Evolutionary conservation across 2,113 vertebrate genomes (phyloP), one percentile per base, ranked within the genome.

Genomic region (Neotoma lepida): DNA sequence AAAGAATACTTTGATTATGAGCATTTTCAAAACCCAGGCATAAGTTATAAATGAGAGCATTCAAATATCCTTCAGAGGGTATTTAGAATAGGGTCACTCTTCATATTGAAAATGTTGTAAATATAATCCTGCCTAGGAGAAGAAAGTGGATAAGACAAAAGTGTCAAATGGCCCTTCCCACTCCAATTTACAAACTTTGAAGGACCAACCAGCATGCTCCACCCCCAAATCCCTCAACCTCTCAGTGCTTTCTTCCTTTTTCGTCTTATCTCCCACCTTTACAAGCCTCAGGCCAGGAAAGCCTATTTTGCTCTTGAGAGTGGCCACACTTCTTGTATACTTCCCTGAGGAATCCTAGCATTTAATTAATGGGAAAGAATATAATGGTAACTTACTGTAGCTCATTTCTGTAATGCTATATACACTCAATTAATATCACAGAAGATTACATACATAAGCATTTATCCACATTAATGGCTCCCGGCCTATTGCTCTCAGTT

Each of bases 31-130:
- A 96, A 96, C 86, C 87, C 71, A 78, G 80, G 54, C 80, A 58
- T 54, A 86, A 88, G 84, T 97, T 97, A 93, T 71, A 93, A 94
- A 92, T 88, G 81, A 97, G 96, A 97, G 76, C 13, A 0, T 66
- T 22, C 7, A 95, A 70, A 88, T 95, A 1, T 90, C 28, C 86
- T 88, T 24, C 63, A 82, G 41, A 96, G 39, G 82, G 41, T 86
- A 81, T 82, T 95, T 94, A 95, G 88, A 78, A 81, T 41, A 94
- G 44, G 58, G 94, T 90, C 92, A 44, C 80, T 86, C 74, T 64
- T 89, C 44, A 56, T 84, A 64, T 22, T 91, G 88, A 71, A 92
- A 77, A 77, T 30, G 28, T 68, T 64, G 14, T 85, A 80, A 6
- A 78, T 54, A 51, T 96, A 86, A 97, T 89, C 66, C 81, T 93